Evolutionary conservation across 2,113 vertebrate species (phyloP), one percentile per base, ranked within the genome.

Genomic region (Cisticola juncidis): DNA sequence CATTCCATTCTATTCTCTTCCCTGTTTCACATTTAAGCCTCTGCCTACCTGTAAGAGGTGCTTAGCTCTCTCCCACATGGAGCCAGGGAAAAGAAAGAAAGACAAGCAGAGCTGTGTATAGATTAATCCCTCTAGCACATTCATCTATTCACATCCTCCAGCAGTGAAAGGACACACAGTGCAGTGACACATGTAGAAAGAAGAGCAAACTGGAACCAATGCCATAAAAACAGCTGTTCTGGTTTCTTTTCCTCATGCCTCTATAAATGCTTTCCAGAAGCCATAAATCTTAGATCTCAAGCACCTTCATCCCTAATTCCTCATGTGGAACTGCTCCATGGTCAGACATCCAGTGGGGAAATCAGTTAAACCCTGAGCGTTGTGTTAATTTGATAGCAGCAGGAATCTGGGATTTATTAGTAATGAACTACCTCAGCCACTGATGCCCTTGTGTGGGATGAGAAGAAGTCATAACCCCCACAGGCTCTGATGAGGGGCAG

Each of bases 381-480:
- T 70, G 56, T 56, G 47, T 85, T 94, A 85, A 86, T 93, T 60
- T 58, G 70, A 61, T 53, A 79, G 72, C 81, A 38, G 26, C 74
- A 2, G 47, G 78, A 81, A 85, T 66, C 26, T 45, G 81, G 25
- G 48, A 60, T 91, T 88, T 74, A 81, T 36, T 80, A 82, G 72
- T 35, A 58, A 87, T 87, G 95, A 89, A 92, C 95, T 92, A n/a
- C 31, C 20, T 65, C 16, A 95, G 86, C 90, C 44, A 4, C 56
- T 28, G 73, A 69, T 91, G 89, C 93, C 81, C 94, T 90, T 95
- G 96, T 77, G 95, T 97, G 95, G 86, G 71, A 45, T 70, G 50
- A 62, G 72, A 82, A 9, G 12, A 94, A 66, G 62, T 84, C 88
- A 70, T 89, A 85, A 79, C 77, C 64, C 82, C 88, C 69, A 28